Conservation (phyloP, 2,113 vertebrate genomes). For the Pelecanoides urinatrix region DNA sequence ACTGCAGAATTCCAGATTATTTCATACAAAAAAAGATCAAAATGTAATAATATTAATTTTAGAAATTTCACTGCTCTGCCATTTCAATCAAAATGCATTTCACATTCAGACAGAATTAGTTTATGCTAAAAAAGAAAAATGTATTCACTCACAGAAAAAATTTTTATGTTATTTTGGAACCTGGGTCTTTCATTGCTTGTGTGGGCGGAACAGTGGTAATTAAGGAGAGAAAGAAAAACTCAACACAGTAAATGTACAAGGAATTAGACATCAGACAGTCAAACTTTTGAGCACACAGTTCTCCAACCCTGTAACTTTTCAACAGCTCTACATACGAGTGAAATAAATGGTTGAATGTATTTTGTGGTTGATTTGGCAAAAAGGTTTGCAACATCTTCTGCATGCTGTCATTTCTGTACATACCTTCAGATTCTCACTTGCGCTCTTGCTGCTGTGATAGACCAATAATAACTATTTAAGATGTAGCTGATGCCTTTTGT, state of each 20-base stretch:
- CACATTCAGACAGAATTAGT: background rate
- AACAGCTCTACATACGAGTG: background rate
- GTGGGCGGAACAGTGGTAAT: background rate
- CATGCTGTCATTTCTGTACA: background rate
- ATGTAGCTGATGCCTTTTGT: background rate
- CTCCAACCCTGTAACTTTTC: background rate
- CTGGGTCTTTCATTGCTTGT: background rate
- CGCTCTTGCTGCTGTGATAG: background rate
- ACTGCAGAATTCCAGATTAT: background rate
- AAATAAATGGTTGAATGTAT: background rate
- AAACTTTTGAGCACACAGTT: background rate
- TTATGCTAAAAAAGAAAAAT: background rate
- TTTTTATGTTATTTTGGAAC: background rate
- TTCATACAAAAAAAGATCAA: background rate
- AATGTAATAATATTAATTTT: background rate
- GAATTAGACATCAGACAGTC: background rate
- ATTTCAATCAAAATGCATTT: background rate
- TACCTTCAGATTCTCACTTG: background rate
- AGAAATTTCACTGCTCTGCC: background rate
- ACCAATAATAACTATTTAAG: background rate
- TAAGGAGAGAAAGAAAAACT: background rate
- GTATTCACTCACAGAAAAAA: background rate
- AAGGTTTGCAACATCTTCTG: background rate
- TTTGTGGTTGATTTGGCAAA: background rate
- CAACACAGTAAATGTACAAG: background rate